Evolutionary conservation across 2,888 invertebrate species (phyloP).

Genomic region (Sericinus montela): DNA sequence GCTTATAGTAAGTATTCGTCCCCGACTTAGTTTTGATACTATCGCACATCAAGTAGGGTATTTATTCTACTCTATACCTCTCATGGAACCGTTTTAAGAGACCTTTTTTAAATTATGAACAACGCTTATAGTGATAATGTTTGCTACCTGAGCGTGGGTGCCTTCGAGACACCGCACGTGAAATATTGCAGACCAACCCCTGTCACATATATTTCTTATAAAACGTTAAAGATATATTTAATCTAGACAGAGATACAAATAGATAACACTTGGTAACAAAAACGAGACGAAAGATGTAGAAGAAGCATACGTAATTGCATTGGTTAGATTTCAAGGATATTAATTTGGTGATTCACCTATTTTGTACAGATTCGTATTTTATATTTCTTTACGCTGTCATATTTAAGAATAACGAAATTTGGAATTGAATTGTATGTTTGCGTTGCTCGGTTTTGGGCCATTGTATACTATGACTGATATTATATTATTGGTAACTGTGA

Average conservation of each 20-base stretch:
- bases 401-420: slow-evolving; percentile 52
- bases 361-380: slow-evolving; percentile 71
- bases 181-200: slow-evolving; percentile 72
- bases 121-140: slow-evolving; percentile 71
- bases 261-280: slow-evolving; percentile 12
- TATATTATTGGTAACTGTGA: slow-evolving; percentile 56
- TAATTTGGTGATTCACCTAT: slow-evolving; percentile 72
- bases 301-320: slow-evolving; percentile 70
- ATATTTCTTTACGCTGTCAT: slow-evolving; percentile 64
- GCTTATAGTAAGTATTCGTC: too few relatives aligned
- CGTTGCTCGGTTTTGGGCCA: slow-evolving; percentile 60
- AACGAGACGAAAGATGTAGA: slow-evolving; percentile 40
- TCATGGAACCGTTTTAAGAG: slow-evolving; percentile 26
- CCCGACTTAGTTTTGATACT: too few relatives aligned
- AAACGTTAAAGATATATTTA: slow-evolving; percentile 41
- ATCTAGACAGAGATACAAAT: slow-evolving; percentile 30
- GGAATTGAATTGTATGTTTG: slow-evolving; percentile 63
- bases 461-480: slow-evolving; percentile 52
- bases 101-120: slow-evolving; percentile 60
- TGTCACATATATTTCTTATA: slow-evolving; percentile 68
- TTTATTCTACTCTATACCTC: slow-evolving; percentile 32
- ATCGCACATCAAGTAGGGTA: too few relatives aligned
- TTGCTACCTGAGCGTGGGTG: slow-evolving; percentile 76
- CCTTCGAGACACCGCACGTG: slow-evolving; percentile 60
- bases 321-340: slow-evolving; percentile 78